Percentiles rank a stretch among this genome's conserved stretches.
phyloP scores from a whole-genome alignment of 2,113 vertebrate species.

The Erythrocebus patas region DNA sequence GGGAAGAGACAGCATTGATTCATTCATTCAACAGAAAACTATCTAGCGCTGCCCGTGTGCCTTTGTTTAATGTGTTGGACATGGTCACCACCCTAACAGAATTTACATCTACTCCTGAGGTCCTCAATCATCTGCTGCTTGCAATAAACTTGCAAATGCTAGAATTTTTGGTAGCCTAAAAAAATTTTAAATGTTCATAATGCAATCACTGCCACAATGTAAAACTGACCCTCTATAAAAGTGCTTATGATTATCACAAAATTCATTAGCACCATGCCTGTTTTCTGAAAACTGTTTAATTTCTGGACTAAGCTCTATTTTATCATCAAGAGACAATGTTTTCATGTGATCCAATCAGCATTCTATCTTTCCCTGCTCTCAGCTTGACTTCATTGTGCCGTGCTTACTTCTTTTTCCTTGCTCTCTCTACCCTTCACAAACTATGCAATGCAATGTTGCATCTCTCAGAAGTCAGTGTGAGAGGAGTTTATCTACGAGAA shows the following conservation, averaged over 20 bases:
- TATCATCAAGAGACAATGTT: background rate
- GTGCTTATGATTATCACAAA: background rate
- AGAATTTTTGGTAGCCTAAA: background rate
- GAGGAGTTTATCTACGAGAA: background rate
- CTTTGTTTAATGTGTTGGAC: background rate
- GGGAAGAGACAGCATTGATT: background rate
- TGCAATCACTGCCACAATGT: background rate
- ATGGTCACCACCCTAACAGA: background rate
- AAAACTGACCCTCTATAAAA: background rate
- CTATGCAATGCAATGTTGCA: background rate
- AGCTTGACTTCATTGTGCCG: background rate
- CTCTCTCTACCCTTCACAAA: background rate
- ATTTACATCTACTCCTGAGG: background rate
- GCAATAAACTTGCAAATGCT: background rate
- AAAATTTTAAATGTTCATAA: background rate
- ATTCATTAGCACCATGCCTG: background rate
- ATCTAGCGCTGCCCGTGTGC: background rate
- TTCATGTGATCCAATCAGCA: background rate
- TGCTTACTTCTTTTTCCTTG: background rate
- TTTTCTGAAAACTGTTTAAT: background rate
- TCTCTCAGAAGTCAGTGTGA: background rate
- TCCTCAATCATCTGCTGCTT: background rate
- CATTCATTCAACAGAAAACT: background rate
- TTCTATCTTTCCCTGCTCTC: background rate
- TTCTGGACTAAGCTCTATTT: background rate